These are phyloP conservation scores for Parus major DNA, from an alignment of 2,113 vertebrate genomes.

Conservation along the genomic window DNA sequence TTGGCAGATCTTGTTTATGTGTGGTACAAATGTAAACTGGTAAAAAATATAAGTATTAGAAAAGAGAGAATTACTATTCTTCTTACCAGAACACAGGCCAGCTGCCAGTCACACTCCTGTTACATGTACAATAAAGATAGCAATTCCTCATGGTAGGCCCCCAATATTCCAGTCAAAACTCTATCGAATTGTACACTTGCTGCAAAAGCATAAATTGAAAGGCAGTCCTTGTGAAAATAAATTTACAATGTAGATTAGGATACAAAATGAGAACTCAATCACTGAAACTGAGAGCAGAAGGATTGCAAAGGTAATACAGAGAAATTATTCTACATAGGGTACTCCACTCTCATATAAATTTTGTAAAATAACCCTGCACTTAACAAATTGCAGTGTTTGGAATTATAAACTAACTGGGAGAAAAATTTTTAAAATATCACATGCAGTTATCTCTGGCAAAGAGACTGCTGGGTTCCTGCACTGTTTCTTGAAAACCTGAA, in stretches of 20 bases:
- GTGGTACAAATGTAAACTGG: background rate
- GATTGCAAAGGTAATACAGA: background rate
- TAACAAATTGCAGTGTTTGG: background rate
- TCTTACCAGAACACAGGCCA: background rate
- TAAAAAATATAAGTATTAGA: background rate
- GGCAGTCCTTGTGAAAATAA: background rate
- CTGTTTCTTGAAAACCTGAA: background rate
- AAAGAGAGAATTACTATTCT: background rate
- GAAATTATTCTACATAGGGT: background rate
- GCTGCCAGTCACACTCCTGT: background rate
- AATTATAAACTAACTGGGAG: background rate
- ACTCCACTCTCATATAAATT: background rate
- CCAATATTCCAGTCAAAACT: background rate
- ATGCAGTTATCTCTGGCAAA: background rate
- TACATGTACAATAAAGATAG: background rate
- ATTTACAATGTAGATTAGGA: background rate
- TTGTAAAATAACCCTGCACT: background rate
- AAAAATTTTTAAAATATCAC: background rate
- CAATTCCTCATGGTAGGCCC: background rate
- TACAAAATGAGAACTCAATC: background rate
- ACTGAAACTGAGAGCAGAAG: background rate
- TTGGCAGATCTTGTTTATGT: background rate
- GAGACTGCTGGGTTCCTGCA: background rate
- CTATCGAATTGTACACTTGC: background rate
- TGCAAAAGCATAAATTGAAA: background rate